Conservation (phyloP, 2,113 vertebrate genomes). For the Orthonyx spaldingii region DNA sequence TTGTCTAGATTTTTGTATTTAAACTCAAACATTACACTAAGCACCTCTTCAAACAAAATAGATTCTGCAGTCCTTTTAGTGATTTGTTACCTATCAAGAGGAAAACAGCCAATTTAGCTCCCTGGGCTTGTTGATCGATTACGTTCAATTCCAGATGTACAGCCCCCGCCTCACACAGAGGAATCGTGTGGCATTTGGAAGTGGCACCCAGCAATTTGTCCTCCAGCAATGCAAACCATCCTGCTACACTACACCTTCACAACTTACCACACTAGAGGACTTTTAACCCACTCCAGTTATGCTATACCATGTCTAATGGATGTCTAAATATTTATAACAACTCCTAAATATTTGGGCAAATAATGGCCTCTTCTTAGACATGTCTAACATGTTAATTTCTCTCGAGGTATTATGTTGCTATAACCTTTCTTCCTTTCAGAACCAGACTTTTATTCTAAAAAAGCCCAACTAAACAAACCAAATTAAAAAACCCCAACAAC, state of each 20-base stretch:
- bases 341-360: background rate
- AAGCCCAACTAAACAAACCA: background rate
- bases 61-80: background rate
- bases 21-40: background rate
- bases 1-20: background rate
- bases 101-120: background rate
- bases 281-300: background rate
- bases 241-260: background rate
- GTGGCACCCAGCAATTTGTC: background rate
- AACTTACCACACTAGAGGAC: background rate
- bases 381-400: background rate
- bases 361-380: background rate
- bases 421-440: background rate
- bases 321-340: background rate
- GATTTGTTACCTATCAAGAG: background rate
- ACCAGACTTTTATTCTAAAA: background rate
- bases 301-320: background rate
- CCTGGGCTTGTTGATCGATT: background rate
- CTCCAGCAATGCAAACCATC: background rate
- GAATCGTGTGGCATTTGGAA: background rate
- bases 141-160: background rate
- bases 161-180: fast-evolving
- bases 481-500: background rate
- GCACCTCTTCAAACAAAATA: background rate
- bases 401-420: background rate